Percentiles rank a stretch among this genome's conserved stretches.
Evolutionary conservation across 2,888 invertebrate species (phyloP).

Genomic region (Druceiella hillmani): DNA sequence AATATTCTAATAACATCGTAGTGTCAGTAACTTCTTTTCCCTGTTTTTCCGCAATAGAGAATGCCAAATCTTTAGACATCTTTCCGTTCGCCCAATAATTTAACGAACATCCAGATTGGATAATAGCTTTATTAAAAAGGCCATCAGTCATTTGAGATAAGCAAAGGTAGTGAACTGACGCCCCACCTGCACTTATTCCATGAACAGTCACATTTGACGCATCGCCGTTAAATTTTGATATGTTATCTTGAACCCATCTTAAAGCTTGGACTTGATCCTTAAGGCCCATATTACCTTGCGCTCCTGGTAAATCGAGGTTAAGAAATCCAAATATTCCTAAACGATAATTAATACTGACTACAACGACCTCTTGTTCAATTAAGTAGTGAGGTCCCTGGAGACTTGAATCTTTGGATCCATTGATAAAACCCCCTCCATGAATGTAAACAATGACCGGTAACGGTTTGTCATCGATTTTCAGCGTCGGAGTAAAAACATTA

Average conservation of each 20-base stretch:
- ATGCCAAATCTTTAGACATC: conserved; percentile 32
- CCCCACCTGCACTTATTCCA: conserved; percentile 50
- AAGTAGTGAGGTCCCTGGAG: conserved; percentile 41
- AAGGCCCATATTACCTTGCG: conserved; percentile 47
- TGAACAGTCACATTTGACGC: conserved; percentile 46
- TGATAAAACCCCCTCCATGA: conserved; percentile 46
- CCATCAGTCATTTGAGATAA: conserved; percentile 43
- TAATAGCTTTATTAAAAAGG: conserved; percentile 49
- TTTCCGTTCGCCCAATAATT: conserved; percentile 44
- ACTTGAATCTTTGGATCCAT: conserved; percentile 41
- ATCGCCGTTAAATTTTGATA: conserved; percentile 44
- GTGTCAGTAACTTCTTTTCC: conserved; percentile 29
- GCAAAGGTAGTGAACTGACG: conserved; percentile 42
- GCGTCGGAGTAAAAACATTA: too few species aligned
- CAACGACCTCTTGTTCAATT: conserved; percentile 38
- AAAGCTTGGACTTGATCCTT: conserved; percentile 49
- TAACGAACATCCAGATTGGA: conserved; percentile 50
- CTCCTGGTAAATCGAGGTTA: conserved; percentile 37
- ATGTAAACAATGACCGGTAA: conserved; percentile 45
- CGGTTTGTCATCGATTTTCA: too few species aligned
- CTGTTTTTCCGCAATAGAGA: conserved; percentile 31
- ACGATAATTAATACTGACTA: conserved; percentile 45
- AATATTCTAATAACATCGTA: conserved; percentile 31
- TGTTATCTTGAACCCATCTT: conserved; percentile 49
- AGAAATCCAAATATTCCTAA: conserved; percentile 44